phyloP scores from a whole-genome alignment of 2,797 vertebrate species.

The Periparus ater region DNA sequence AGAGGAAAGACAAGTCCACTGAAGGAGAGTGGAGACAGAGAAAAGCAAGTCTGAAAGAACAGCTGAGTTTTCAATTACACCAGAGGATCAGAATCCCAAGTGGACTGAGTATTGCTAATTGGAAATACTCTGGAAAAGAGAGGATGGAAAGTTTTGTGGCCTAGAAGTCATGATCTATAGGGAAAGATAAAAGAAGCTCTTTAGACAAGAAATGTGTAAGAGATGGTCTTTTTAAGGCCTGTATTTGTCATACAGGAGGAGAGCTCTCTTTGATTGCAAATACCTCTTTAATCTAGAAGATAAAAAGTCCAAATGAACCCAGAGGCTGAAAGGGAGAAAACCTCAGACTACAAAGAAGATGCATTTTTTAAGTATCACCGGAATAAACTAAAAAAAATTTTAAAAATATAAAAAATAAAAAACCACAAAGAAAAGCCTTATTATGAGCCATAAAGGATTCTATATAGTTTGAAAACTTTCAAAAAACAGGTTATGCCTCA shows the following conservation, averaged over 20 bases:
- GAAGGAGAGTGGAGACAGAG: neutral
- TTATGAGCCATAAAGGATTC: neutral
- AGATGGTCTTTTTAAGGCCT: neutral
- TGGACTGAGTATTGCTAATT: neutral
- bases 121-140: neutral
- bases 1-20: neutral
- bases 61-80: neutral
- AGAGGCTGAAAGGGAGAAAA: neutral
- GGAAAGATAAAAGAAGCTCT: neutral
- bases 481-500: neutral
- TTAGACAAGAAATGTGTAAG: neutral
- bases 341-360: neutral
- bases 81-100: neutral
- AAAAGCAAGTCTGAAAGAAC: neutral
- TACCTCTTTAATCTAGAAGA: constrained; percentile 1
- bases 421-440: neutral
- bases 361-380: neutral
- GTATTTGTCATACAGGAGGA: neutral
- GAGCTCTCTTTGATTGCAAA: constrained; percentile 4
- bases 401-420: no score
- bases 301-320: neutral
- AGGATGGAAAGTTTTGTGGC: neutral
- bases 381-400: neutral
- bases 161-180: neutral
- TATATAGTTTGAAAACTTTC: neutral